Percentiles rank a stretch among this genome's conserved stretches.
phyloP scores from a whole-genome alignment of 2,888 invertebrate species.

The Heliconius ethilla region DNA sequence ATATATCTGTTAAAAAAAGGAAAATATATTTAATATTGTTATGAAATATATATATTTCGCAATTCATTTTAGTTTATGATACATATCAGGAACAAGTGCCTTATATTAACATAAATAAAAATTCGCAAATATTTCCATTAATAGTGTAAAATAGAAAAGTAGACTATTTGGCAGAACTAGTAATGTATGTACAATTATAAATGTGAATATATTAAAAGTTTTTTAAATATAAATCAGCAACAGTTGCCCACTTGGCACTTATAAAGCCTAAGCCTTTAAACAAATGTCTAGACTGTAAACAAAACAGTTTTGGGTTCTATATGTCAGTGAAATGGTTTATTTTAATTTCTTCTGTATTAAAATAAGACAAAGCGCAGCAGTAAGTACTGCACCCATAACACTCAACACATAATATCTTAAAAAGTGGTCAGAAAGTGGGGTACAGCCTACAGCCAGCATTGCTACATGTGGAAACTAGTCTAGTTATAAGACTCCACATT shows the following conservation, averaged over 20 bases:
- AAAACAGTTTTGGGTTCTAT: too few relatives aligned
- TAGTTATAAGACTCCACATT: too few relatives aligned
- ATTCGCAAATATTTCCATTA: not conserved
- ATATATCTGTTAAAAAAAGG: not conserved
- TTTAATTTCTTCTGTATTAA: too few relatives aligned
- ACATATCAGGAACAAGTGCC: not conserved
- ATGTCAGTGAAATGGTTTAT: too few relatives aligned
- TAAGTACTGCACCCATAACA: too few relatives aligned
- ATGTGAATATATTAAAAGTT: too few relatives aligned
- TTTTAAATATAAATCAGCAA: not conserved
- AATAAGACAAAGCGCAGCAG: too few relatives aligned
- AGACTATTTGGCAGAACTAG: not conserved
- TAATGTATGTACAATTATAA: not conserved
- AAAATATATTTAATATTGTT: not conserved
- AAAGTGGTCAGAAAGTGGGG: too few relatives aligned
- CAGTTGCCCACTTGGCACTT: not conserved
- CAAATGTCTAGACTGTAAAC: too few relatives aligned
- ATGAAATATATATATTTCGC: conserved; percentile 1
- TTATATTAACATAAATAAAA: not conserved
- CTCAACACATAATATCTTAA: too few relatives aligned
- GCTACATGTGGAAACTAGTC: too few relatives aligned
- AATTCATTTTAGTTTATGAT: not conserved
- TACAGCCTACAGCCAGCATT: too few relatives aligned
- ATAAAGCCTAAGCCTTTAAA: not conserved
- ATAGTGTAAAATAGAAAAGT: not conserved